A percentile compares a stretch with the other conserved stretches of the same genome.
Conservation (phyloP, 2,888 invertebrate species). For the Drosophila meridionalis region DNA sequence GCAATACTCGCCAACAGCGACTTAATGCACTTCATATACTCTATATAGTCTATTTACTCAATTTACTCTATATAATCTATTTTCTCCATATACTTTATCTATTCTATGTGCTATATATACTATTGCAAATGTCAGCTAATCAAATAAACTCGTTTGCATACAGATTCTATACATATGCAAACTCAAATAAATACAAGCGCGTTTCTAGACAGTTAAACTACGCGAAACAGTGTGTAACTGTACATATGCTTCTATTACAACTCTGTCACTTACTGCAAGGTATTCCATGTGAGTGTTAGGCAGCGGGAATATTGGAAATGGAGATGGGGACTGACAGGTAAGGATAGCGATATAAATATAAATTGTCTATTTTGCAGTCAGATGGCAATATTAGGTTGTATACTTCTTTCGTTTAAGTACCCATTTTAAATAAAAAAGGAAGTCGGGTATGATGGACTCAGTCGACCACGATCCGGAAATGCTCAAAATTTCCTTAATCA, state of each 20-base stretch:
- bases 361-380: no score
- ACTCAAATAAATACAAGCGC: slow-evolving; percentile 2
- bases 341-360: no score
- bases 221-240: slow-evolving; percentile 17
- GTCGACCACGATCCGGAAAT: no score
- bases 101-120: not conserved
- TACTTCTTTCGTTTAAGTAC: no score
- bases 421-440: no score
- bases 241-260: slow-evolving; percentile 12
- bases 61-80: not conserved
- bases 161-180: slow-evolving; percentile 10
- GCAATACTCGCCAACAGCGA: not conserved
- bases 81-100: not conserved
- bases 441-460: no score
- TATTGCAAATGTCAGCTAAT: not conserved
- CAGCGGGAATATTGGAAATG: slow-evolving; percentile 7
- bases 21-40: not conserved
- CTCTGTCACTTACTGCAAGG: not conserved
- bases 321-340: no score
- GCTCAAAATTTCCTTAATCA: no score
- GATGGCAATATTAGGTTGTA: no score
- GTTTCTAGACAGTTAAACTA: slow-evolving; percentile 17
- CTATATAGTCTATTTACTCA: not conserved
- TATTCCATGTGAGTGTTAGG: not conserved
- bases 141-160: not conserved